Conservation (phyloP, 2,888 invertebrate species). For the Acleris holmiana region DNA sequence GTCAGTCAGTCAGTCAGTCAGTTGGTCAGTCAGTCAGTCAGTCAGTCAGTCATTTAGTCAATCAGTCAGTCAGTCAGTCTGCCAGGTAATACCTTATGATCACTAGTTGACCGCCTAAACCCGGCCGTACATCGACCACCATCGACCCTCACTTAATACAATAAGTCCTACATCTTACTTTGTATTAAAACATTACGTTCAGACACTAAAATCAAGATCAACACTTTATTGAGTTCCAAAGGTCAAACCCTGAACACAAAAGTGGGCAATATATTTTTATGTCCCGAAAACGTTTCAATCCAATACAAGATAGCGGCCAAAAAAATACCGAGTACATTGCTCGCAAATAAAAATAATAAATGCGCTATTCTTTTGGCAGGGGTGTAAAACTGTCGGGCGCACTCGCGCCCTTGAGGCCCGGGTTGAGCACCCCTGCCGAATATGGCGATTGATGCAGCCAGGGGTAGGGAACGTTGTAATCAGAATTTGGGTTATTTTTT, state of each 20-base stretch:
- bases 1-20: no score
- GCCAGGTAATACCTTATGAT: no score
- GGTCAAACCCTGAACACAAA: background rate
- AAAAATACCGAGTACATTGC: conserved; percentile 63
- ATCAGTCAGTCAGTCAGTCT: no score
- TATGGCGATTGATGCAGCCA: conserved; percentile 54
- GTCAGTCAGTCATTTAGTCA: no score
- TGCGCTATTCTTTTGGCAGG: conserved; percentile 77
- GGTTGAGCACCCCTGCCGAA: conserved; percentile 53
- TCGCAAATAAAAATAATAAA: conserved; percentile 81
- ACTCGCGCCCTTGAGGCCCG: conserved; percentile 68
- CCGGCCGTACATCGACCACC: no score
- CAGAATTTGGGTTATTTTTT: conserved; percentile 18
- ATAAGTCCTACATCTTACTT: no score
- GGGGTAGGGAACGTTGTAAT: conserved; percentile 47
- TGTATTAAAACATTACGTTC: no score
- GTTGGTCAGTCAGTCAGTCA: no score
- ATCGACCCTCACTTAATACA: no score
- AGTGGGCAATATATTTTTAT: conserved; percentile 10
- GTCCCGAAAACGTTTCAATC: conserved; percentile 38
- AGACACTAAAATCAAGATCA: no score
- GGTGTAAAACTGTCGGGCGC: conserved; percentile 78
- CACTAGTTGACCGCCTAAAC: no score
- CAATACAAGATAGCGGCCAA: conserved; percentile 68
- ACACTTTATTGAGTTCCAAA: background rate